Conservation (phyloP, 2,113 vertebrate species). For the Neotragus pygmaeus region DNA sequence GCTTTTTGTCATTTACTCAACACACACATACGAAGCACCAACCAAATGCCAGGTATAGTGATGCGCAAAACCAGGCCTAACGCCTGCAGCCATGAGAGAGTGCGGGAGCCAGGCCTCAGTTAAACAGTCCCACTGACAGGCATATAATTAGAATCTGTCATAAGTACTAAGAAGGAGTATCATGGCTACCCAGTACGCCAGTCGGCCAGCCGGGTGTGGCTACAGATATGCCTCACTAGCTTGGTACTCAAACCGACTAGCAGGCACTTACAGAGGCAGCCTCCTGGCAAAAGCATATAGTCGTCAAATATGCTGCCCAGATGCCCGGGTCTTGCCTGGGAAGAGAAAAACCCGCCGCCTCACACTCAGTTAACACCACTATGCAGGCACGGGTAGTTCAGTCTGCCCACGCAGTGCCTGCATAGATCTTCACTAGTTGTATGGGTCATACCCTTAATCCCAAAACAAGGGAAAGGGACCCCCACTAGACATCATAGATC, state of each 20-base stretch:
- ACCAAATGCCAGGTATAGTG: background rate
- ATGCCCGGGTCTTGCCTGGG: background rate
- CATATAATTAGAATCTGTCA: background rate
- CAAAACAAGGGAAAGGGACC: background rate
- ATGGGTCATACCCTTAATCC: background rate
- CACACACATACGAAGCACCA: background rate
- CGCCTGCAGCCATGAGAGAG: background rate
- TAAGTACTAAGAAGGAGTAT: background rate
- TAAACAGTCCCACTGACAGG: background rate
- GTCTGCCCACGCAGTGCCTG: rapidly evolving
- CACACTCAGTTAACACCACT: background rate
- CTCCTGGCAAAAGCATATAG: background rate
- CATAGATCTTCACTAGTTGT: background rate
- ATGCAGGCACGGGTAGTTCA: background rate
- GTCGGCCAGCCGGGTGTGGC: background rate
- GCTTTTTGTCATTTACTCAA: background rate
- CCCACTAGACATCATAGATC: background rate
- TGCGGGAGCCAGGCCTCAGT: background rate
- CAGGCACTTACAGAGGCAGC: background rate
- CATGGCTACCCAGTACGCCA: background rate
- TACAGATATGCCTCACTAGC: background rate
- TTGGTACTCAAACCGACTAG: background rate
- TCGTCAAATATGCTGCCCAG: background rate
- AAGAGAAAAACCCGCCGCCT: background rate
- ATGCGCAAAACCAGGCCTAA: background rate